Conservation (phyloP, 2,888 invertebrate species). For the Augiades crinisus region DNA sequence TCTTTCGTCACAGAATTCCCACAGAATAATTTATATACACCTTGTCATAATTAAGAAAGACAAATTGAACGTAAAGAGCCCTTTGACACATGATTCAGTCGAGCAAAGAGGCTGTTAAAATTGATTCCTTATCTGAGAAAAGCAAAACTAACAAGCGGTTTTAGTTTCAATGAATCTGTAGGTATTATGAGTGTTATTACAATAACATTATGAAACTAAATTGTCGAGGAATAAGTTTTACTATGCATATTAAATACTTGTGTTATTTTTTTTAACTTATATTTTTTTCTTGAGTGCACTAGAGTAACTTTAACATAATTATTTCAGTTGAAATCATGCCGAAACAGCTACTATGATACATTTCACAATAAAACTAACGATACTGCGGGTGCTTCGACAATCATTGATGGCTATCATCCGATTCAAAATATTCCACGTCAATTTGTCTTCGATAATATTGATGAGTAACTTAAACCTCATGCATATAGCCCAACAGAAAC, state of each 20-base stretch:
- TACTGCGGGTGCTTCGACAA: no score
- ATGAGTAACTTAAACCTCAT: conserved; percentile 7
- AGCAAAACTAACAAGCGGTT: background rate
- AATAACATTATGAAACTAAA: no score
- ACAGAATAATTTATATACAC: conserved; percentile 36
- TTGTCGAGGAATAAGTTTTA: no score
- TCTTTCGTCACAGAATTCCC: conserved; percentile 62
- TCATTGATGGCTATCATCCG: background rate
- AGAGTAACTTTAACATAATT: no score
- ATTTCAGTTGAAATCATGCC: no score
- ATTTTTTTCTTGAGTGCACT: no score
- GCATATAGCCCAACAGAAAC: background rate
- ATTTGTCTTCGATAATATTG: conserved; percentile 1
- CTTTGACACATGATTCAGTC: conserved; percentile 19
- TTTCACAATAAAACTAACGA: no score
- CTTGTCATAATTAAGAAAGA: conserved; percentile 49
- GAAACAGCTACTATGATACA: no score
- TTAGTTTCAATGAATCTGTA: no score
- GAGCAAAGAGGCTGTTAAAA: conserved; percentile 7
- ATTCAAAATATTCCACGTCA: background rate
- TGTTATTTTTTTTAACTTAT: no score
- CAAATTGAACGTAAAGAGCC: conserved; percentile 40
- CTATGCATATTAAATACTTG: no score
- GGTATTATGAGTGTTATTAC: no score
- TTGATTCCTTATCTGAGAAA: background rate